phyloP scores from a whole-genome alignment of 1,140 invertebrate genomes.

The Linepithema humile region DNA sequence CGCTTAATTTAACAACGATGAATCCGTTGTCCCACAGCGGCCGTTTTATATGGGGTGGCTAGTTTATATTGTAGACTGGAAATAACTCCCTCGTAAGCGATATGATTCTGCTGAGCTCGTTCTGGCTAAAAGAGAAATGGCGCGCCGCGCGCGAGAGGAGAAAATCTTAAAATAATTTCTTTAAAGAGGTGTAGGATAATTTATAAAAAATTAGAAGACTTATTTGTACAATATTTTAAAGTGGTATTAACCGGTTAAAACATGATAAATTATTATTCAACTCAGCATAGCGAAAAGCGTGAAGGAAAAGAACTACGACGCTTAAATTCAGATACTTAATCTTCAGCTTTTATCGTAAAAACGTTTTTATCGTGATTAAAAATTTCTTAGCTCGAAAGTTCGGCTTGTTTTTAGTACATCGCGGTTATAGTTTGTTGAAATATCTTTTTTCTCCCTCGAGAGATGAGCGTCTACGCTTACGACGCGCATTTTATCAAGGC shows the following conservation, averaged over 20 bases:
- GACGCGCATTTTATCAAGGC: conserved; percentile 8
- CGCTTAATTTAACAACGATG: conserved; percentile 67
- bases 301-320: not conserved
- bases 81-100: conserved; percentile 46
- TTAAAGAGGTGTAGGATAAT: not conserved
- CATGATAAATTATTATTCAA: not conserved
- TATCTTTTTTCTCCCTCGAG: not conserved
- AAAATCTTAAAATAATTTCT: not conserved
- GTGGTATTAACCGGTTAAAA: not conserved
- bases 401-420: not conserved
- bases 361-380: not conserved
- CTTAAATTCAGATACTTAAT: not conserved
- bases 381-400: not conserved
- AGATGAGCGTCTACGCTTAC: not conserved
- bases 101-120: conserved; percentile 29
- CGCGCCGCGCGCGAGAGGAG: too few species aligned
- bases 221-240: not conserved
- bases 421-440: not conserved
- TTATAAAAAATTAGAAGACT: not conserved
- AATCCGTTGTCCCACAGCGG: conserved; percentile 56
- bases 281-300: not conserved
- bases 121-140: not conserved
- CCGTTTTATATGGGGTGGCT: conserved; percentile 34
- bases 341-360: not conserved
- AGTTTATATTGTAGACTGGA: conserved; percentile 30